Conservation (phyloP, 2,113 vertebrate genomes). For the Pseudopipra pipra region DNA sequence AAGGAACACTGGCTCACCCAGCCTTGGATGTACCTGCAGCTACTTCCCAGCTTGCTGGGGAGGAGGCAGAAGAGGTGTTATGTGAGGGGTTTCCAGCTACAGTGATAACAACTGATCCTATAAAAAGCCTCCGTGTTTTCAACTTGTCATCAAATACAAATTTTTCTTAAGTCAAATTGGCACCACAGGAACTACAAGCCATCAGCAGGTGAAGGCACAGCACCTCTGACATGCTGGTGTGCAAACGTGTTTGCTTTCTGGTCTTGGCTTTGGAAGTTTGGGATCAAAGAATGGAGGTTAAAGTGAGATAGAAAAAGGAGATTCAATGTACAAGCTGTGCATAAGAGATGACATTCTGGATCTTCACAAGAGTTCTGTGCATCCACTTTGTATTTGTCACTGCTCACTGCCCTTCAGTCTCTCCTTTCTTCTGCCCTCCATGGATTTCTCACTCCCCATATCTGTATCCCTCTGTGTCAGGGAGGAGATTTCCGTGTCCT, state of each 20-base stretch:
- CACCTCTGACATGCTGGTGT: neutral
- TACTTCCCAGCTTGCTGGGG: neutral
- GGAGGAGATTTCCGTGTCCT: neutral
- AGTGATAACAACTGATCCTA: rapidly evolving
- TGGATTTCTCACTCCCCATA: neutral
- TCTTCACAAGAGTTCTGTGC: neutral
- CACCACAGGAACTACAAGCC: neutral
- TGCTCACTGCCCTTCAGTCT: neutral
- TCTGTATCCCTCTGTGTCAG: neutral
- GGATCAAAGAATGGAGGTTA: neutral
- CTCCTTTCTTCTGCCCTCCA: neutral
- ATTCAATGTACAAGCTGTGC: neutral
- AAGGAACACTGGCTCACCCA: neutral
- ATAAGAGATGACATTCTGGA: neutral
- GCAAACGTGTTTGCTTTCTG: neutral
- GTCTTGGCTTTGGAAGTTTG: neutral
- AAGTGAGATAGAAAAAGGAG: neutral
- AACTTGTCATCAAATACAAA: neutral
- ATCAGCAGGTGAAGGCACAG: neutral
- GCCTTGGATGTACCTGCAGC: neutral
- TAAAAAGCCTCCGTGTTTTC: neutral
- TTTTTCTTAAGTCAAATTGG: neutral
- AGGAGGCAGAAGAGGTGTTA: neutral
- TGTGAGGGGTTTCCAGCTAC: neutral
- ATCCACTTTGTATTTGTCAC: neutral